Conservation (phyloP, 1,140 invertebrate genomes). For the Hycleus phaleratus region DNA sequence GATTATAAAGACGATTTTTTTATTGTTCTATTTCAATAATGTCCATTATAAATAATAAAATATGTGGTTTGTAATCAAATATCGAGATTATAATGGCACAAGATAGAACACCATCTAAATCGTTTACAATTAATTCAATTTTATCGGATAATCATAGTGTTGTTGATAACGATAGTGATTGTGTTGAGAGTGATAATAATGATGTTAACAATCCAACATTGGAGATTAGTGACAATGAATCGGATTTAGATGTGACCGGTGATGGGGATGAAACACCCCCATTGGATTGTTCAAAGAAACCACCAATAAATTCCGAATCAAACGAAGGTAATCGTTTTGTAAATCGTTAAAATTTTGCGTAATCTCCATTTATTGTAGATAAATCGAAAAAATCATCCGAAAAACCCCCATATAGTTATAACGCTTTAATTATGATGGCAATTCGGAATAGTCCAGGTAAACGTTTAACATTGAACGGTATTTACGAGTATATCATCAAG, state of each 20-base stretch:
- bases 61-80: too few relatives aligned
- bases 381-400: constrained; percentile 58
- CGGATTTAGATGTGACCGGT: constrained; percentile 65
- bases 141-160: constrained; percentile 54
- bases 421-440: constrained; percentile 99
- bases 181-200: constrained; percentile 42
- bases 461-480: constrained; percentile 91
- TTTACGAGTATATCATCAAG: constrained; percentile 99
- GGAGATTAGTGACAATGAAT: constrained; percentile 54
- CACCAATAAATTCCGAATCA: constrained; percentile 26
- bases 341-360: too few relatives aligned
- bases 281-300: constrained; percentile 53
- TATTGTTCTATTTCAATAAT: too few relatives aligned
- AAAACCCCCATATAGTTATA: constrained; percentile 97
- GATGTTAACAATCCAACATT: not conserved
- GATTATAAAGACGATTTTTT: too few relatives aligned
- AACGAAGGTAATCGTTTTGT: too few relatives aligned
- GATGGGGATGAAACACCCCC: constrained; percentile 42
- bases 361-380: constrained; percentile 7
- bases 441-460: constrained; percentile 88
- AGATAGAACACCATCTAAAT: constrained; percentile 49
- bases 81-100: constrained; percentile 37
- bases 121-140: constrained; percentile 65
- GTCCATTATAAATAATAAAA: too few relatives aligned
- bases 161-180: constrained; percentile 30